Base-by-base conservation (phyloP, 1,140 invertebrate genomes). In the Ooceraea biroi region DNA sequence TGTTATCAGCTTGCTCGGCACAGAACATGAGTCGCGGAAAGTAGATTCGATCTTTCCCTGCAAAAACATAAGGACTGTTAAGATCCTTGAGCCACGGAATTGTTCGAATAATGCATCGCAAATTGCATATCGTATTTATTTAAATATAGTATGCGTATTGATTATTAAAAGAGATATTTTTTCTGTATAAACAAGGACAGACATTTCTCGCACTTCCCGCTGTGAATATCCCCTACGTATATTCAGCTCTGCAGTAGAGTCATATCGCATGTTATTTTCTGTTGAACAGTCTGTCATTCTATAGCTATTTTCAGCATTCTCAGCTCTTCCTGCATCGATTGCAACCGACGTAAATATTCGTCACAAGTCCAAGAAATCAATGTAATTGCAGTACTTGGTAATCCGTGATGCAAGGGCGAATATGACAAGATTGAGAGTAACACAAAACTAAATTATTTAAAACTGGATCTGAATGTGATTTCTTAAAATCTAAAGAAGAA, bases 1-100 rank as follows among this genome's bases (percentile, higher is more conserved):
- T 41, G 41, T 72, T 22, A 72, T 58, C 52, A 58, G 52, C 36
- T 58, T 73, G 71, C 19, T 30, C 36, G 55, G 41, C 30, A 73
- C 58, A 58, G 19, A 19, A 19, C 57, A 58, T 44, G 30, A 73
- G 10, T 58, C 5, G 69, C 30, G 52, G 8, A 58, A 73, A 27
- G 36, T 73, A 41, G 30, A 73, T 73, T 12, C 57, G 19, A 57
- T 72, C 30, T 41, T 73, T 71, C 52, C 41, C 36, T 25, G 1
- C 3, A n/a, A 25, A 73, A 73, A 58, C 55, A 12, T 14, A 36
- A 22, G 8, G 10, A 73, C 10, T 58, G 14, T 72, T 0, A 12
- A 19, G n/a, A 36, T 69, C 25, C 58, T 73, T 27, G 3, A 25
- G 57, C 22, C 58, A 58, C 19, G 19, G 58, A 25, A n/a, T n/a